phyloP scores from a whole-genome alignment of 1,140 invertebrate genomes.

The Drusus annulatus region DNA sequence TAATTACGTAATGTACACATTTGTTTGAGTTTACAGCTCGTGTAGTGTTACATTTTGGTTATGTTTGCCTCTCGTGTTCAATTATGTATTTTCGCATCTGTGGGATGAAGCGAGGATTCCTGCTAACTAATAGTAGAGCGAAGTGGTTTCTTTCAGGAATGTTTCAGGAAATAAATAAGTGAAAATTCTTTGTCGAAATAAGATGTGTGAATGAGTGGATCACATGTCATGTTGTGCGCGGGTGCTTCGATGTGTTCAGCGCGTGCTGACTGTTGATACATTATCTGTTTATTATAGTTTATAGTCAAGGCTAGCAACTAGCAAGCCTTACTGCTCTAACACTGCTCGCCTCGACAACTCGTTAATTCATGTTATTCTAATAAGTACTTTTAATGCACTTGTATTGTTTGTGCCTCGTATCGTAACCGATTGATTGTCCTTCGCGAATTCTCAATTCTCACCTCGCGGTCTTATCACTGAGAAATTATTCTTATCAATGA shows the following conservation, averaged over 20 bases:
- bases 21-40: constrained; percentile 48
- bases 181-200: constrained; percentile 27
- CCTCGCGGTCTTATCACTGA: constrained; percentile 26
- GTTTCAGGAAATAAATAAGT: constrained; percentile 18
- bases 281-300: constrained; percentile 33
- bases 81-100: constrained; percentile 9
- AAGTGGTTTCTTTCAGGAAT: constrained; percentile 19
- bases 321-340: not conserved
- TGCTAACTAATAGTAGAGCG: not conserved
- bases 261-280: constrained; percentile 39
- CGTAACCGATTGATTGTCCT: not conserved
- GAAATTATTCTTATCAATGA: constrained; percentile 26
- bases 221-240: constrained; percentile 22
- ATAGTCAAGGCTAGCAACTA: constrained; percentile 18
- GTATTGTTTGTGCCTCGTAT: no score
- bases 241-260: not conserved
- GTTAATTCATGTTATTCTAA: no score
- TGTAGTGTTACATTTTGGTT: constrained; percentile 54
- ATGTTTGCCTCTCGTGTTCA: constrained; percentile 42
- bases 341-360: not conserved
- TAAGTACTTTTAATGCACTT: no score
- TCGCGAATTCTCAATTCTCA: constrained; percentile 4
- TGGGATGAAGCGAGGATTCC: not conserved
- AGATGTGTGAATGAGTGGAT: constrained; percentile 33
- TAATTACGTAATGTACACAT: constrained; percentile 57